A percentile compares a stretch with the other conserved stretches of the same genome.
phyloP scores from a whole-genome alignment of 2,797 vertebrate genomes.

The Podarcis lilfordi region DNA sequence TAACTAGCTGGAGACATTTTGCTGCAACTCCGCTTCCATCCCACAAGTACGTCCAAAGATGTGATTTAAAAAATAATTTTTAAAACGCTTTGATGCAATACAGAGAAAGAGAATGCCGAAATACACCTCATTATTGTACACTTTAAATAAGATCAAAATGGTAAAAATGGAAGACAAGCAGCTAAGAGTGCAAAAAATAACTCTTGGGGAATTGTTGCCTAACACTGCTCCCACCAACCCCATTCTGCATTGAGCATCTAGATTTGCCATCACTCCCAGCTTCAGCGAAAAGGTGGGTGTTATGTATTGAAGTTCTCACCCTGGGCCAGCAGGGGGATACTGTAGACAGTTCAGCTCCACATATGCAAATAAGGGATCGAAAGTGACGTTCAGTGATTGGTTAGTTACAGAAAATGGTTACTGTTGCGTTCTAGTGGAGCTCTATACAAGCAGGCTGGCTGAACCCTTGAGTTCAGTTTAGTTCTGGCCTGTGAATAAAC shows the following conservation, averaged over 20 bases:
- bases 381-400: too few relatives aligned
- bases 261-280: background rate
- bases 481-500: too few relatives aligned
- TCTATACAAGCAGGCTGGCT: too few relatives aligned
- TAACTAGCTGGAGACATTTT: slow-evolving; percentile 32
- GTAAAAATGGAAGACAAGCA: background rate
- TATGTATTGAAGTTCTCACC: too few relatives aligned
- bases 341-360: too few relatives aligned
- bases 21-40: slow-evolving; percentile 15
- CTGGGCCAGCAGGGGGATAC: too few relatives aligned
- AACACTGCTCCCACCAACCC: background rate
- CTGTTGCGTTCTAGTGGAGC: too few relatives aligned
- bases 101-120: background rate
- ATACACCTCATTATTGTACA: background rate
- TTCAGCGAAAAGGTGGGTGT: too few relatives aligned
- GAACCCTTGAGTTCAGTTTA: too few relatives aligned
- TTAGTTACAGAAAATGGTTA: too few relatives aligned
- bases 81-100: background rate
- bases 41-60: background rate
- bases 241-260: background rate
- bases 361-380: too few relatives aligned
- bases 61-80: background rate
- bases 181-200: background rate
- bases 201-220: background rate
- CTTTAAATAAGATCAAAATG: background rate